A percentile compares a stretch with the other conserved stretches of the same genome.
phyloP scores from a whole-genome alignment of 1,140 invertebrate species.

The Liolophura sinensis region DNA sequence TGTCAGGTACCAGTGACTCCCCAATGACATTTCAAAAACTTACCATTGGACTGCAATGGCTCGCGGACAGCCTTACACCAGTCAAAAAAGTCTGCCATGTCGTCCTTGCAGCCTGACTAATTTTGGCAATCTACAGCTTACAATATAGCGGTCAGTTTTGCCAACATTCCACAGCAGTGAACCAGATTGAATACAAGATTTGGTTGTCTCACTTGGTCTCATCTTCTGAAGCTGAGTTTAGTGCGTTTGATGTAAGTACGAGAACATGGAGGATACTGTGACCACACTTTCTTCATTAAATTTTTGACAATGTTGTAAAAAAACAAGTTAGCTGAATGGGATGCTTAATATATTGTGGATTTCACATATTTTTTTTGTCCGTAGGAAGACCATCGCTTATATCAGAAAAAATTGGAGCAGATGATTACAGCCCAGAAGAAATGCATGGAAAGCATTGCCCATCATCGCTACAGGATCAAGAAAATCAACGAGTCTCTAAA shows the following conservation, averaged over 20 bases:
- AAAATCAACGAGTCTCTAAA: conserved; percentile 78
- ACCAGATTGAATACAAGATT: too few species aligned
- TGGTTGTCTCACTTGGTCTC: not conserved
- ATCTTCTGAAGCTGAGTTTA: not conserved
- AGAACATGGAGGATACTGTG: not conserved
- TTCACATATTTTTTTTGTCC: conserved; percentile 2
- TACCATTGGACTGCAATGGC: too few species aligned
- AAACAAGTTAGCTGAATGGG: not conserved
- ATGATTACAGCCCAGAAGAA: conserved; percentile 80
- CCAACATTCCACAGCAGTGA: too few species aligned
- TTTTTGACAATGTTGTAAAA: too few species aligned
- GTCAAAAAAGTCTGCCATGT: too few species aligned
- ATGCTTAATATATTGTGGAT: not conserved
- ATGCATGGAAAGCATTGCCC: conserved; percentile 84
- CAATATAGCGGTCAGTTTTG: too few species aligned
- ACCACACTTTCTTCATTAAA: not conserved
- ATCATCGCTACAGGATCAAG: conserved; percentile 86
- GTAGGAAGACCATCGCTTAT: conserved; percentile 69
- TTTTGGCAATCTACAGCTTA: too few species aligned
- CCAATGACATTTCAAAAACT: too few species aligned
- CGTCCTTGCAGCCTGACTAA: too few species aligned
- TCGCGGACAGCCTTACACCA: too few species aligned
- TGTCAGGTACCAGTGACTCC: too few species aligned
- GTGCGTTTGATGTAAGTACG: not conserved
- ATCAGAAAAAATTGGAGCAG: conserved; percentile 81